Evolutionary conservation across 2,113 vertebrate species (phyloP), one percentile per base, ranked within the genome.

Genomic region (Eupsittula cactorum): DNA sequence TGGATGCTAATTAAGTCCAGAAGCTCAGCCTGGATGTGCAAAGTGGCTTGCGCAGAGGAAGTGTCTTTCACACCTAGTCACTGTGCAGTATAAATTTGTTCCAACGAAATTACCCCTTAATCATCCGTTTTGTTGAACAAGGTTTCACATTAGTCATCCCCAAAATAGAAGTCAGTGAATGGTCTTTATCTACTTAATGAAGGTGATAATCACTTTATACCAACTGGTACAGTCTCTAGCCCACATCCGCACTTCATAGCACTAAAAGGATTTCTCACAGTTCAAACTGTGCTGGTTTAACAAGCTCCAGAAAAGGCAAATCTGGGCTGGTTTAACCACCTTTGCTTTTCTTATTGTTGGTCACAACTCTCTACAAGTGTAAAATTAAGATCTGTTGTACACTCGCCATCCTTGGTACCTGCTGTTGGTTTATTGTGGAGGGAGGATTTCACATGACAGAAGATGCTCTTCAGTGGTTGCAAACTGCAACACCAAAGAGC

Each of bases 21-120:
- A 13, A 77, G 86, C 90, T 62, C 24, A 74, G 73, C 23, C 65
- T 39, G 86, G 77, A 84, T 85, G 90, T 89, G 92, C 86, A 87
- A 93, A 96, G 92, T n/a, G 93, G 57, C 88, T 93, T 11, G 77
- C 10, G 25, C 86, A 46, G 64, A 29, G 64, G 91, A 93, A 88
- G 49, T 4, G 69, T 35, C 93, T 92, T 94, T 97, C 93, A 92
- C 96, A 96, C 83, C 83, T 64, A 44, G 49, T 82, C 92, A 77
- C 86, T 47, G 85, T 3, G 39, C 74, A 6, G 65, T 79, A 82
- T 8, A 86, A 71, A 96, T 52, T 53, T 88, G 70, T 79, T 96
- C 88, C 81, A 91, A 94, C 91, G 91, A 93, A 96, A 95, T 94
- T 89, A 91, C 84, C 91, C 92, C 86, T 57, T 95, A 88, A 92